Conservation (phyloP, 2,797 vertebrate species). For the Sebastes trivittatus region DNA sequence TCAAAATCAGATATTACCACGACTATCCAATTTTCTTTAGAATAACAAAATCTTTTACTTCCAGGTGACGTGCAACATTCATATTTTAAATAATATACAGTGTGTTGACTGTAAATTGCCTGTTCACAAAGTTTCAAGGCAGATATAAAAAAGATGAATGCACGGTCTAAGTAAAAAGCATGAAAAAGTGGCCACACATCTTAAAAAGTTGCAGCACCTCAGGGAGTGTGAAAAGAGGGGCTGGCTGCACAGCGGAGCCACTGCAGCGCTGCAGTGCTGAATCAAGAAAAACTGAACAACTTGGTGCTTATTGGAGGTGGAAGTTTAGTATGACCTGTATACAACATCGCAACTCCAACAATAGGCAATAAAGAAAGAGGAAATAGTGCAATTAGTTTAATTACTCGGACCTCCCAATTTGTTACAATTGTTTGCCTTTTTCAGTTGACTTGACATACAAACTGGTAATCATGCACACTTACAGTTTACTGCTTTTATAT, state of each 20-base stretch:
- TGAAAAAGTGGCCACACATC: conserved; percentile 1
- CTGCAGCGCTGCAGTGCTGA: conserved; percentile 15
- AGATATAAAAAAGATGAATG: conserved; percentile 9
- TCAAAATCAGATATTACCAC: not conserved
- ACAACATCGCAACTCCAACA: conserved; percentile 9
- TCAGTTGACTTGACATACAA: not conserved
- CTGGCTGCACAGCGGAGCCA: conserved; percentile 4
- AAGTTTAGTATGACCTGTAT: conserved; percentile 17
- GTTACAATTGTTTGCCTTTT: not conserved
- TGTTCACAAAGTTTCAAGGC: not conserved
- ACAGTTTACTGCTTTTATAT: not conserved
- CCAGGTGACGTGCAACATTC: not conserved
- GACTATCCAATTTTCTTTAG: not conserved
- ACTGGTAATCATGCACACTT: not conserved
- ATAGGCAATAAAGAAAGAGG: not conserved
- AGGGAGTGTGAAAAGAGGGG: conserved; percentile 26
- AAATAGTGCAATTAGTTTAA: conserved; percentile 11
- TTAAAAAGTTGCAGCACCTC: conserved; percentile 27
- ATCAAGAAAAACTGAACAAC: conserved; percentile 29
- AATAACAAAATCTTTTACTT: not conserved
- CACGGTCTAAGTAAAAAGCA: conserved; percentile 1
- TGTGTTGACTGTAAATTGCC: not conserved
- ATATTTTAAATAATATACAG: not conserved
- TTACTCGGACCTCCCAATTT: conserved; percentile 7
- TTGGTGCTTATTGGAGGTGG: conserved; percentile 8